Evolutionary conservation across 1,140 invertebrate species (phyloP), one percentile per base, ranked within the genome.

Genomic region (Mamestra configurata): DNA sequence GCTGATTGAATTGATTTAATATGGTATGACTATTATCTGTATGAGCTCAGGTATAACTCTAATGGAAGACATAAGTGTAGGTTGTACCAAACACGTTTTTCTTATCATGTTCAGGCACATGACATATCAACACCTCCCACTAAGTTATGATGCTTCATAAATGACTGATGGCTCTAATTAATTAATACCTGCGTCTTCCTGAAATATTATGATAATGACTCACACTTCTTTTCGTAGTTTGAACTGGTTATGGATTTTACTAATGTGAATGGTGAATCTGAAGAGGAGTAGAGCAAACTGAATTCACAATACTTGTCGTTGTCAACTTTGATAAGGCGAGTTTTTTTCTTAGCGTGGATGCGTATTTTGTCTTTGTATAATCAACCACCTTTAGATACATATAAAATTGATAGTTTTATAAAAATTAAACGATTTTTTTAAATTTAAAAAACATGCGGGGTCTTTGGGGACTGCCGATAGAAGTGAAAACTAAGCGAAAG

Each of bases 1-100:
- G 61, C 35, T 66, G 61, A 66, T 66, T 22, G 61, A 66, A 8
- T 66, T 66, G 61, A 66, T 66, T 66, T 40, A 66, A 40, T 66
- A 66, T 40, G 35, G 15, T 15, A 57, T 35, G 35, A 18, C 5
- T 40, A 66, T 40, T 40, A 20, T 40, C 6, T 55, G n/a, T 35
- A 18, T 40, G 27, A 31, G 5, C 27, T 31, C 2, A 31, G 27
- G 27, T 31, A 31, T 31, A 31, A 5, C 5, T 31, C 5, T 66
- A 40, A 40, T 43, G 35, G 10, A 11, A 27, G 20, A 3, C 27
- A 24, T 66, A 40, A 66, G 61, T 66, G 35, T 40, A 66, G 61
- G 61, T 66, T 40, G 61, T 13, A 22, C 61, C 35, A 49, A 66
- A 66, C 61, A 66, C 61, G 61, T 66, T 66, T 66, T 40, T 43